phyloP scores from a whole-genome alignment of 2,888 invertebrate species.

The Trissoscelio sp. region DNA sequence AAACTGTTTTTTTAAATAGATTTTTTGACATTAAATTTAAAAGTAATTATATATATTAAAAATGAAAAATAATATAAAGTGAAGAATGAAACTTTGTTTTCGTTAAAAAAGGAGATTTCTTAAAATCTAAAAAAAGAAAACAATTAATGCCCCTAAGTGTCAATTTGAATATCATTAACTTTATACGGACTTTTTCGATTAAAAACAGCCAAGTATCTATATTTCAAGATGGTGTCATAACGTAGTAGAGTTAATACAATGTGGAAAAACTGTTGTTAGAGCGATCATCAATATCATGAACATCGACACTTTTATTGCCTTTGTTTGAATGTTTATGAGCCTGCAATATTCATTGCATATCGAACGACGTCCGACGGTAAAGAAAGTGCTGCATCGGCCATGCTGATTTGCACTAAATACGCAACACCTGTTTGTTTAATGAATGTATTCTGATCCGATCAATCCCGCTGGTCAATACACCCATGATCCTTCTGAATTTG shows the following conservation, averaged over 20 bases:
- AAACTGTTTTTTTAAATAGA: no score
- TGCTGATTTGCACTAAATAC: constrained; percentile 47
- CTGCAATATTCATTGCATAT: constrained; percentile 50
- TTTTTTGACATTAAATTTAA: no score
- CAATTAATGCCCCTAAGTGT: no score
- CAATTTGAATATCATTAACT: neutral
- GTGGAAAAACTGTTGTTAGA: constrained; percentile 3
- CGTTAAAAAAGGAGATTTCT: no score
- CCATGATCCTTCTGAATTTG: neutral
- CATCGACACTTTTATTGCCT: constrained; percentile 43
- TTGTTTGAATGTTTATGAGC: constrained; percentile 37
- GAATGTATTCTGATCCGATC: constrained; percentile 32
- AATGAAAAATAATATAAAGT: no score
- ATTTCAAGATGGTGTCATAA: constrained; percentile 11
- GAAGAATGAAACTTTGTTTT: no score
- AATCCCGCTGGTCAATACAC: constrained; percentile 22
- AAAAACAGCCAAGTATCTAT: neutral
- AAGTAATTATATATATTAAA: no score
- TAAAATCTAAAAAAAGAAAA: no score
- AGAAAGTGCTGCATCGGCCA: constrained; percentile 37
- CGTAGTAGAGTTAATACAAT: neutral
- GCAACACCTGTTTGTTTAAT: constrained; percentile 49
- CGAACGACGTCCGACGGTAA: constrained; percentile 56
- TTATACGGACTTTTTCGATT: neutral
- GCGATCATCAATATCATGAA: constrained; percentile 33